Base-by-base conservation (phyloP, 2,888 invertebrate species). In the Amphipoea oculea region DNA sequence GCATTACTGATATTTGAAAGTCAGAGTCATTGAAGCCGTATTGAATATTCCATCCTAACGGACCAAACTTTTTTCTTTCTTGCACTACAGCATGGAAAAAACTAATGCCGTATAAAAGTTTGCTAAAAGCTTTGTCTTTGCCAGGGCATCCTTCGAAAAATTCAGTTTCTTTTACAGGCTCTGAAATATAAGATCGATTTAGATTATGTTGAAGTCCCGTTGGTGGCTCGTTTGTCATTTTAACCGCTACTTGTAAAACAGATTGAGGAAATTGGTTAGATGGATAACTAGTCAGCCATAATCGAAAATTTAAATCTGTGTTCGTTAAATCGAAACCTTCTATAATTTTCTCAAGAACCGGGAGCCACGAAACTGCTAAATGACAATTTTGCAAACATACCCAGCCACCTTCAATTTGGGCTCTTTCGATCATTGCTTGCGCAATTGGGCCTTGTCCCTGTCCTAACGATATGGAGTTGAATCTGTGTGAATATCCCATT, bases 211-310 rank as follows among this genome's bases (percentile, higher is more conserved):
- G 98, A 36, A 99, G 97, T 0, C 99, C 99, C 9, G 98, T 98
- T 0, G 99, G 99, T 0, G 99, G 98, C 94, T 99, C 99, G 92
- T 99, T 99, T 0, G 99, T 99, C 98, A 99, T 99, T 97, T 99
- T 99, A 0, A 99, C 98, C 17, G 99, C 98, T 91, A 98, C 98
- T 96, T 99, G 99, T 70, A 99, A 96, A 63, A 99, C 97, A 9
- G 98, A 97, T 60, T 98, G 98, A 1, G 99, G 99, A 95, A 99
- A 99, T 96, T 98, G 98, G 75, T 98, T 97, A 0, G 98, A 98
- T 2, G 99, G 99, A 93, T 99, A 99, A 91, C 99, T 99, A 4
- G 99, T 99, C 57, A 99, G 96, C 99, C 99, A 99, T 73, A 99
- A 96, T 65, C 99, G 97, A 95, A 99, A 99, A 92, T 94, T 97